Evolutionary conservation across 2,888 invertebrate species (phyloP), one percentile per base, ranked within the genome.

Genomic region (Zootermopsis nevadensis): DNA sequence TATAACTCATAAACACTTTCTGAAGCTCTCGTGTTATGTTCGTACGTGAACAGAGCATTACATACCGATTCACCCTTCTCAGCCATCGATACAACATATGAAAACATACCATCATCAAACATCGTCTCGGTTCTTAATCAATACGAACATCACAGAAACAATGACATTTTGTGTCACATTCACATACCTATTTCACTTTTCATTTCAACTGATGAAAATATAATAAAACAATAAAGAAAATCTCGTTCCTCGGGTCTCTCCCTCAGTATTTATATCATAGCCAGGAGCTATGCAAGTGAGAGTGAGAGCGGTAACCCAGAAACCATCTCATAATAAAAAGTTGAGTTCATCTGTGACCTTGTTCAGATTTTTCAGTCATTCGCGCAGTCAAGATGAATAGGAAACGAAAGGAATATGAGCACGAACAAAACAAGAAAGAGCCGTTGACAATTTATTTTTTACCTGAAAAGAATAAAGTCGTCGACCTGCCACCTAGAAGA

Each of bases 391-490:
- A 76, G 38, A 42, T 38, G 27, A 33, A 3, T 30, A 33, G 69
- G 60, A 27, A 60, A 60, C n/a, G 60, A 60, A 60, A 30, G 33
- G 33, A 33, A 69, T 7, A 69, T 33, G 31, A 33, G 33, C 69
- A 31, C 31, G 31, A 33, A 69, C 69, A 31, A 69, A 69, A 22
- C 2, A 6, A 33, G 22, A 69, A 30, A 30, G 33, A 31, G 27
- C 27, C 7, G 33, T 33, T 69, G 69, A 69, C 69, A 69, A 67
- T 31, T 31, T 27, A 67, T 15, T 69, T 69, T 69, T 69, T 69
- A 69, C 69, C 69, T 69, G 69, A 19, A 69, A 30, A 69, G 69
- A 69, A 69, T 69, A 30, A 33, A 69, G 69, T 31, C 69, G 27
- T 69, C 15, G 69, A 69, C 30, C 69, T 33, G 31, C 33, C 31